A percentile compares a stretch with the other conserved stretches of the same genome.
phyloP scores from a whole-genome alignment of 23 tunicate genomes.

The Ascidia mentula region DNA sequence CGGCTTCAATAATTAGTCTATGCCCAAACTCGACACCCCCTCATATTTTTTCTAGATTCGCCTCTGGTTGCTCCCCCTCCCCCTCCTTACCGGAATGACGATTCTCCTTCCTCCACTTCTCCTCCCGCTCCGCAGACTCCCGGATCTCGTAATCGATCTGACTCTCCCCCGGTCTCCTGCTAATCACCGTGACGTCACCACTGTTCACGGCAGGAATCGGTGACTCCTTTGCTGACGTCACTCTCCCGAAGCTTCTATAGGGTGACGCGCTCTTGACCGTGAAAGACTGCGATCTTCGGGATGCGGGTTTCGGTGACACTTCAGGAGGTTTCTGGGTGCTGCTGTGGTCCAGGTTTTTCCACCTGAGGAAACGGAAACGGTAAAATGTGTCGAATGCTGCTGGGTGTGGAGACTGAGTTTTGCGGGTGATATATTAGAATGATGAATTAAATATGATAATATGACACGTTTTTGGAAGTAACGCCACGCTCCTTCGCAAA shows the following conservation, averaged over 20 bases:
- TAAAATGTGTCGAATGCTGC: too few species aligned
- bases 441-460: too few species aligned
- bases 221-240: neutral
- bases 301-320: neutral
- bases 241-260: neutral
- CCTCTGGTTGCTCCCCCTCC: too few species aligned
- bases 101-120: conserved; percentile 37
- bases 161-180: conserved; percentile 28
- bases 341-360: conserved; percentile 9
- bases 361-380: too few species aligned
- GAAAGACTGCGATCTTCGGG: conserved; percentile 21
- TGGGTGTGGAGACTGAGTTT: too few species aligned
- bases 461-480: too few species aligned
- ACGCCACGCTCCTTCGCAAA: too few species aligned
- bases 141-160: conserved; percentile 62
- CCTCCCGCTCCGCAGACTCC: conserved; percentile 76
- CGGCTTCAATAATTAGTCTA: too few species aligned
- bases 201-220: conserved; percentile 4
- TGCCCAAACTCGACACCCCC: too few species aligned
- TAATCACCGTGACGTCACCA: neutral
- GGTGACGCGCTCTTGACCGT: conserved; percentile 9
- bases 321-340: neutral
- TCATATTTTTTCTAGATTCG: too few species aligned
- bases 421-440: too few species aligned
- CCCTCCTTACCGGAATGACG: neutral